Conservation (phyloP, 2,888 invertebrate genomes). For the Notodonta dromedarius region DNA sequence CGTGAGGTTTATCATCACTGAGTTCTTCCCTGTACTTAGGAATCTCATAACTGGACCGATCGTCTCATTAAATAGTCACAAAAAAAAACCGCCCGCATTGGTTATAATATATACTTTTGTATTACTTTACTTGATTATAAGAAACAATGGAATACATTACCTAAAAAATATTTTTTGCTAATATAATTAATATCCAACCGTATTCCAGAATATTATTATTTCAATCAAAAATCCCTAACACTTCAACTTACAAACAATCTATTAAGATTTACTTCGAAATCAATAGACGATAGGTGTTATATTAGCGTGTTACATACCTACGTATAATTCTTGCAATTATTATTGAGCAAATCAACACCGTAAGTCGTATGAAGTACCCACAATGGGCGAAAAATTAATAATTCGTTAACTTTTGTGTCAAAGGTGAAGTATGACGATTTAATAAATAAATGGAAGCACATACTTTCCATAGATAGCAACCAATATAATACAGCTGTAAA, state of each 20-base stretch:
- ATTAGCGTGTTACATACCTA: conserved; percentile 25
- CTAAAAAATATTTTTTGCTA: conserved; percentile 32
- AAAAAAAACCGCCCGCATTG: conserved; percentile 37
- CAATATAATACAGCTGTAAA: not conserved
- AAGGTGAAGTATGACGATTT: not conserved
- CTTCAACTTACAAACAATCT: not conserved
- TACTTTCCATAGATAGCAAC: not conserved
- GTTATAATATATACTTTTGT: conserved; percentile 11
- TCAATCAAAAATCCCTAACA: not conserved
- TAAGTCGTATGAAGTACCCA: conserved; percentile 10
- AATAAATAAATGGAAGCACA: not conserved
- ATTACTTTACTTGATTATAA: conserved; percentile 12
- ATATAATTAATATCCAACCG: conserved; percentile 19
- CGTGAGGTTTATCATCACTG: conserved; percentile 53
- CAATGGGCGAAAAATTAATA: conserved; percentile 10
- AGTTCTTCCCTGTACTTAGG: conserved; percentile 62
- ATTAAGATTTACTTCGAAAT: not conserved
- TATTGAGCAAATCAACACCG: conserved; percentile 38
- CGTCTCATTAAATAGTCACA: conserved; percentile 41
- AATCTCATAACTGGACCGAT: conserved; percentile 53
- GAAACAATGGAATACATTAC: conserved; percentile 19
- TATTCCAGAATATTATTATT: conserved; percentile 9
- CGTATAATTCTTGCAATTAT: conserved; percentile 16
- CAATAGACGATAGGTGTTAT: conserved; percentile 31
- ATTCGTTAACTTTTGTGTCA: conserved; percentile 6